Percentiles rank a stretch among this genome's conserved stretches.
Evolutionary conservation across 2,113 vertebrate species (phyloP).

Genomic region (Ptyas mucosa): DNA sequence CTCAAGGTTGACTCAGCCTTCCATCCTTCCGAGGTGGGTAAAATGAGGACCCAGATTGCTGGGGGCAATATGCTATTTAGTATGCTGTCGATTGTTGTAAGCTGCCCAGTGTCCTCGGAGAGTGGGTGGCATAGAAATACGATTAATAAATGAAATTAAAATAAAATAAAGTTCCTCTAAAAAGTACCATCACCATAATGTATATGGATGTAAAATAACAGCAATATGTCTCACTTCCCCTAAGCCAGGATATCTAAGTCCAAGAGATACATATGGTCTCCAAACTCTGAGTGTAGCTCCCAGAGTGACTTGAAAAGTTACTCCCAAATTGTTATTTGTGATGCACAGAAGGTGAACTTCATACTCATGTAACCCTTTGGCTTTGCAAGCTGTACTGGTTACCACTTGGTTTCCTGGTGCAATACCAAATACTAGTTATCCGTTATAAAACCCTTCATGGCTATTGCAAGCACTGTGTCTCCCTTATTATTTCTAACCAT

Average conservation of each 20-base stretch:
- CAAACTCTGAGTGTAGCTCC: not conserved
- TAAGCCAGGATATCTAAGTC: not conserved
- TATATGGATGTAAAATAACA: not conserved
- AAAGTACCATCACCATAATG: not conserved
- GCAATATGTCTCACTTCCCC: not conserved
- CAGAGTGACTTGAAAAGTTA: not conserved
- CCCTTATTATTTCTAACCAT: not conserved
- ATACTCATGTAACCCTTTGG: not conserved
- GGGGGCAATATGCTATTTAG: too few relatives aligned
- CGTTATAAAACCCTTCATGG: not conserved
- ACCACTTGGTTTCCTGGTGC: not conserved
- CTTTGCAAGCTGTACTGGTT: not conserved
- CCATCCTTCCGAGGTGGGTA: too few relatives aligned
- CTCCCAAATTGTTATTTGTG: not conserved
- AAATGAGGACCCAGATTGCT: too few relatives aligned
- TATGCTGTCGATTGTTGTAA: too few relatives aligned
- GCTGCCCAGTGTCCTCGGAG: too few relatives aligned
- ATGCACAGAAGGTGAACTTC: not conserved
- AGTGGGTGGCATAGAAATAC: too few relatives aligned
- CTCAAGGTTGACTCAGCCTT: too few relatives aligned
- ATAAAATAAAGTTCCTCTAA: too few relatives aligned
- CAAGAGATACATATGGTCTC: not conserved
- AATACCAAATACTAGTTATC: not conserved
- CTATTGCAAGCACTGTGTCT: not conserved
- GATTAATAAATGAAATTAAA: too few relatives aligned